A percentile compares a stretch with the other conserved stretches of the same genome.
These are phyloP conservation scores for Dynastes hyllus DNA, from an alignment of 2,888 invertebrate genomes.

Conservation along the genomic window DNA sequence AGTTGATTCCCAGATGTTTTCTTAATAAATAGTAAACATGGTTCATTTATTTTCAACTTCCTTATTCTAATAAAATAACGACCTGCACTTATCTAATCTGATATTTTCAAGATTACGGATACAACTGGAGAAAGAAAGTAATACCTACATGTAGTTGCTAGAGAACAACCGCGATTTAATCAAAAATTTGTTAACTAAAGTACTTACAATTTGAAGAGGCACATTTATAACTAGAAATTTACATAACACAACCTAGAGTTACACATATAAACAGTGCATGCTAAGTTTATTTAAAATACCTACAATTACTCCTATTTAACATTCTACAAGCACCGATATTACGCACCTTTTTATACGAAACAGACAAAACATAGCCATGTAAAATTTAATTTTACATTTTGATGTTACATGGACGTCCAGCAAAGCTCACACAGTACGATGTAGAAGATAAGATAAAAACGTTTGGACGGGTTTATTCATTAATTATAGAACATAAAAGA, in stretches of 20 bases:
- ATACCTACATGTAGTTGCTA: not conserved
- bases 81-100: too few species aligned
- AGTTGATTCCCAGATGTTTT: too few species aligned
- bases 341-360: not conserved
- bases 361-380: not conserved
- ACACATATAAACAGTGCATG: not conserved
- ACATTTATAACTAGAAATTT: conserved; percentile 8
- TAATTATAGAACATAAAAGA: conserved; percentile 16
- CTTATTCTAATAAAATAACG: too few species aligned
- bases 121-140: too few species aligned
- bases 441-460: conserved; percentile 31
- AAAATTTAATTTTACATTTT: not conserved
- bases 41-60: too few species aligned
- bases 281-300: not conserved
- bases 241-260: not conserved
- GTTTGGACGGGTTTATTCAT: conserved; percentile 7
- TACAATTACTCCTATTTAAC: conserved; percentile 17
- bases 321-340: conserved; percentile 1
- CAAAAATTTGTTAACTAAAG: not conserved
- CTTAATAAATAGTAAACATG: too few species aligned
- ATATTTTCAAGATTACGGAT: too few species aligned
- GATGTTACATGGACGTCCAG: not conserved
- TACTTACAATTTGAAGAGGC: not conserved
- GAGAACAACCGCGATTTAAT: not conserved
- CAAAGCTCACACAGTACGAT: conserved; percentile 17